Conservation (phyloP, 2,888 invertebrate species). For the Troides oblongomaculatus region DNA sequence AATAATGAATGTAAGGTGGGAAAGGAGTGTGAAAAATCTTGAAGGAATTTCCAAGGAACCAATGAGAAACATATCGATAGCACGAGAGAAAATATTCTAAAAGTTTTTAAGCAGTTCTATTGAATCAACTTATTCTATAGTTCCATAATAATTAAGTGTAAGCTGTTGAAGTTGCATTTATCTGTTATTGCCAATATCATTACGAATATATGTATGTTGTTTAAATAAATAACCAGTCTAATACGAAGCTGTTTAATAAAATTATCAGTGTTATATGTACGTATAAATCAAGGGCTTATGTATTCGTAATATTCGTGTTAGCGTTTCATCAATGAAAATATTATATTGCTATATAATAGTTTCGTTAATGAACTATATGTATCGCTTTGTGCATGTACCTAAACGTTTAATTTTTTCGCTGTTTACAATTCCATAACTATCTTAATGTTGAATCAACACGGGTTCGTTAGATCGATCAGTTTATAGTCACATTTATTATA, state of each 20-base stretch:
- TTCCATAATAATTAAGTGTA: constrained; percentile 67
- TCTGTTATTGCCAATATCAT: constrained; percentile 42
- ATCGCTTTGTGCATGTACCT: background rate
- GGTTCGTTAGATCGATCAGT: constrained; percentile 36
- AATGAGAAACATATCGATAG: constrained; percentile 61
- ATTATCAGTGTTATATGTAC: constrained; percentile 14
- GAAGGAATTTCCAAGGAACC: constrained; percentile 47
- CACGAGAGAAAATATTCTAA: constrained; percentile 36
- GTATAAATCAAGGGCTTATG: background rate
- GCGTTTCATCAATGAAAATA: background rate
- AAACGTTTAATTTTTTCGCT: background rate
- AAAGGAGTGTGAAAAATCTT: background rate
- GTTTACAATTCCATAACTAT: background rate
- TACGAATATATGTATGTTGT: constrained; percentile 6
- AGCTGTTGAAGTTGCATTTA: constrained; percentile 46
- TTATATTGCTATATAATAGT: too few species aligned
- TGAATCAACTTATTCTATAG: constrained; percentile 44
- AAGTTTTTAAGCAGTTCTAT: background rate
- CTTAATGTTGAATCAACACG: constrained; percentile 26
- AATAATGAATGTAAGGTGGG: background rate
- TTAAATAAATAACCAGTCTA: constrained; percentile 4
- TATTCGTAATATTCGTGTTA: constrained; percentile 5
- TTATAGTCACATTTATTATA: constrained; percentile 79
- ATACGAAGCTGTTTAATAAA: constrained; percentile 5
- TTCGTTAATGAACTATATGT: background rate